A percentile compares a stretch with the other conserved stretches of the same genome.
Conservation (phyloP, 1,140 invertebrate species). For the Hylyphantes graminicola region DNA sequence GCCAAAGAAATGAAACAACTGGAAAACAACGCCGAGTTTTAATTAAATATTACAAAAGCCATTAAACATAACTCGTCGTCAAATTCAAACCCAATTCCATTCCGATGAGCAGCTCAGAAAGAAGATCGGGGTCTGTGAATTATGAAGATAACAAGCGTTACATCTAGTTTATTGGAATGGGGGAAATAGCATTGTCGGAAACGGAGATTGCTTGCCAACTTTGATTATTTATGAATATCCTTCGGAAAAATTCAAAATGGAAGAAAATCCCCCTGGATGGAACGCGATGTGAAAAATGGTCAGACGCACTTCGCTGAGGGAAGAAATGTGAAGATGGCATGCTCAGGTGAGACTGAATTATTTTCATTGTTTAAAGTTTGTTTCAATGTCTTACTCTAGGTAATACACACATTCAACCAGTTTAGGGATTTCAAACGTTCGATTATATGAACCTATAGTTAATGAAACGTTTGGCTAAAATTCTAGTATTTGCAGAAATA, state of each 20-base stretch:
- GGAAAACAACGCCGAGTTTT: not conserved
- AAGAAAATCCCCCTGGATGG: slow-evolving; percentile 40
- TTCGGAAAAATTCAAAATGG: slow-evolving; percentile 54
- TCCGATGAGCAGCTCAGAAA: not conserved
- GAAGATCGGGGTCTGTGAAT: slow-evolving; percentile 32
- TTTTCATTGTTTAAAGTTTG: not conserved
- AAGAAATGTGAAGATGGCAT: slow-evolving; percentile 38
- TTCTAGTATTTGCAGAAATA: too few relatives aligned
- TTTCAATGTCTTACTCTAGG: not conserved
- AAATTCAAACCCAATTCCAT: slow-evolving; percentile 15
- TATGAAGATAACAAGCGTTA: slow-evolving; percentile 44
- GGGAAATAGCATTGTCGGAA: slow-evolving; percentile 11
- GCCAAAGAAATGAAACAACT: too few relatives aligned
- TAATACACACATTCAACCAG: too few relatives aligned
- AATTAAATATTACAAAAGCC: slow-evolving; percentile 35
- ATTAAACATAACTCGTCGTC: slow-evolving; percentile 18
- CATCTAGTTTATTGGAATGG: slow-evolving; percentile 42
- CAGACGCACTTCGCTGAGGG: not conserved
- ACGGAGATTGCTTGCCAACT: slow-evolving; percentile 52
- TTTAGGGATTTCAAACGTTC: too few relatives aligned
- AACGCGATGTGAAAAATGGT: slow-evolving; percentile 34
- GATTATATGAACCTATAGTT: too few relatives aligned
- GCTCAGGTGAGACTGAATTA: not conserved
- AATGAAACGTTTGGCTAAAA: too few relatives aligned
- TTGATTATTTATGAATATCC: slow-evolving; percentile 55